These are phyloP conservation scores for Calonectris borealis DNA, from an alignment of 2,113 vertebrate species.

Conservation along the genomic window DNA sequence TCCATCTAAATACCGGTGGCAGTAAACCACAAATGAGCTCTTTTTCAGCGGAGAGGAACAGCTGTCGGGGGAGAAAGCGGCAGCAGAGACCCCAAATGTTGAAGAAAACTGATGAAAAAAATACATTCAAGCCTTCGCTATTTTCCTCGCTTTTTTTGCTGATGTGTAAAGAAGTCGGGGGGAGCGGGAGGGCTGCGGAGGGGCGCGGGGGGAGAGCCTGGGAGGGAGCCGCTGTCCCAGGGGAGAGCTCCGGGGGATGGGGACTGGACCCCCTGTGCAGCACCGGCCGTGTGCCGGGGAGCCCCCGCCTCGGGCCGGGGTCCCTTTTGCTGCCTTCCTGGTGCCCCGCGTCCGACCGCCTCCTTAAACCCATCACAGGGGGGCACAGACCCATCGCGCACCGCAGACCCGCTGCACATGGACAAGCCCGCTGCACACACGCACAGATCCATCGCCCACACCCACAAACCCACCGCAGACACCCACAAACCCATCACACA, in stretches of 20 bases:
- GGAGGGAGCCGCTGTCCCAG: not conserved
- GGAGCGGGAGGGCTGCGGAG: not conserved
- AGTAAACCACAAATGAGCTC: conserved; percentile 53
- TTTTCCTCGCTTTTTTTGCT: not conserved
- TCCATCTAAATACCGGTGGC: conserved; percentile 60
- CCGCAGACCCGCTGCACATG: not conserved
- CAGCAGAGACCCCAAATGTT: conserved; percentile 54
- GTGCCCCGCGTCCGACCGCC: rapidly evolving
- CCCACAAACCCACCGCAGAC: too few species aligned
- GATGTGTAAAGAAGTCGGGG: conserved; percentile 13
- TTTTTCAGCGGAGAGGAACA: conserved; percentile 43
- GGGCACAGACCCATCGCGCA: not conserved
- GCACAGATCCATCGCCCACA: too few species aligned
- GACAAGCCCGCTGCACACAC: too few species aligned
- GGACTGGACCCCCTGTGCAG: rapidly evolving
- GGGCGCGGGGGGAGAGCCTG: not conserved
- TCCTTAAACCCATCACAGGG: not conserved
- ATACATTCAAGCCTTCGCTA: conserved; percentile 2
- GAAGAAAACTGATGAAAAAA: conserved; percentile 47
- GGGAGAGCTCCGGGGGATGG: not conserved
- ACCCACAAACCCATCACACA: too few species aligned
- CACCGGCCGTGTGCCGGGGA: not conserved
- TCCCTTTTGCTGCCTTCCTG: not conserved
- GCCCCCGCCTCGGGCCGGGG: rapidly evolving
- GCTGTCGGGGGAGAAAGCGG: conserved; percentile 53